Percentiles rank a stretch among this genome's conserved stretches.
Evolutionary conservation across 2,888 invertebrate genomes (phyloP).

Genomic region (Ormyrus labotus): DNA sequence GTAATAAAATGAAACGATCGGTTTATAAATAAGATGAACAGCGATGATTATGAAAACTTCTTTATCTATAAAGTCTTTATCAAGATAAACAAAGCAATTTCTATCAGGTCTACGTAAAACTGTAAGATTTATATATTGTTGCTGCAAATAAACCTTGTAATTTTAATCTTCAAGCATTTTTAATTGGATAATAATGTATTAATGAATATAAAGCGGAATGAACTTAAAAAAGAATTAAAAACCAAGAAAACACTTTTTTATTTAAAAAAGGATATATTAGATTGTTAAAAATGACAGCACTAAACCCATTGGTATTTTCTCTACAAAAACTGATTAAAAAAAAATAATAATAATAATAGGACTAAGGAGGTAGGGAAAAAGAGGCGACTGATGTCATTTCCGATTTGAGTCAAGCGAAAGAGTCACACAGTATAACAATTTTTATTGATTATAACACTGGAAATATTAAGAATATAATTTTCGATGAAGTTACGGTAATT

Average conservation of each 20-base stretch:
- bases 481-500: slow-evolving; percentile 71
- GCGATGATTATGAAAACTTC: too few species aligned
- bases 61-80: too few species aligned
- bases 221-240: too few species aligned
- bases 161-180: too few species aligned
- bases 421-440: slow-evolving; percentile 72
- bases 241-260: background rate
- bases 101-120: too few species aligned
- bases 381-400: slow-evolving; percentile 14
- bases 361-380: background rate
- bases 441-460: slow-evolving; percentile 74
- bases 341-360: background rate
- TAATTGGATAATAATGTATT: too few species aligned
- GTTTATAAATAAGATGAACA: too few species aligned
- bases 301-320: background rate
- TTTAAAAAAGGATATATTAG: background rate
- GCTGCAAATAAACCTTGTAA: too few species aligned
- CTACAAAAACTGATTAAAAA: background rate
- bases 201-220: too few species aligned
- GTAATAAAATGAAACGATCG: too few species aligned
- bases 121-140: too few species aligned
- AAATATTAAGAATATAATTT: slow-evolving; percentile 75
- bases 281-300: background rate
- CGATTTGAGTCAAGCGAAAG: slow-evolving; percentile 37
- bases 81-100: too few species aligned